A percentile compares a stretch with the other conserved stretches of the same genome.
Evolutionary conservation across 2,797 vertebrate species (phyloP).

Genomic region (Buceros bicornis): DNA sequence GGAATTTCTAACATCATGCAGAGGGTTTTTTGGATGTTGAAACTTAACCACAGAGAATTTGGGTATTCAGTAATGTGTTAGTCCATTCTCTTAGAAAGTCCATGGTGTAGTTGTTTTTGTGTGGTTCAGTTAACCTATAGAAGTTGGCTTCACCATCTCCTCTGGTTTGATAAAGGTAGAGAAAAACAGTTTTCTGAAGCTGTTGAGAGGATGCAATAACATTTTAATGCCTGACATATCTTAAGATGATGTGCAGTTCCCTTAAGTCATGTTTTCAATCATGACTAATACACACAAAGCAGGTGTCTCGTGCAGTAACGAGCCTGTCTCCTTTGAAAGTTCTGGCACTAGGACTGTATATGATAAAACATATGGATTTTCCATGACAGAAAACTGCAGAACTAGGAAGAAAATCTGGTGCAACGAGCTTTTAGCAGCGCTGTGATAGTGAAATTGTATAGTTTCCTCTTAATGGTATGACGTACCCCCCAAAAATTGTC

Average conservation of each 20-base stretch:
- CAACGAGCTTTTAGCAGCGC: not conserved
- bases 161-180: not conserved
- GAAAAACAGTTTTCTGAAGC: constrained; percentile 5
- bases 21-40: not conserved
- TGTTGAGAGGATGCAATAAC: not conserved
- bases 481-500: not conserved
- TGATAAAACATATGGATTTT: not conserved
- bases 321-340: not conserved
- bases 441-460: rapidly evolving
- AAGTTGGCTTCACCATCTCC: not conserved
- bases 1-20: not conserved
- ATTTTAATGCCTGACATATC: not conserved
- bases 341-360: not conserved
- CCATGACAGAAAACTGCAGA: not conserved
- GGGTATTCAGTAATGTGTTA: not conserved
- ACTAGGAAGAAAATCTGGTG: not conserved
- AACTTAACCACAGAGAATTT: not conserved
- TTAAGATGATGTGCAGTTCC: not conserved
- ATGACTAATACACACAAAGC: not conserved
- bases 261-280: not conserved
- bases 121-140: not conserved
- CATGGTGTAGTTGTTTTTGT: not conserved
- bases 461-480: not conserved
- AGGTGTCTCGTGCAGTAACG: not conserved
- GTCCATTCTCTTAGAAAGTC: not conserved